Evolutionary conservation across 1,140 invertebrate genomes (phyloP), one percentile per base, ranked within the genome.

Genomic region (Nasonia giraulti): DNA sequence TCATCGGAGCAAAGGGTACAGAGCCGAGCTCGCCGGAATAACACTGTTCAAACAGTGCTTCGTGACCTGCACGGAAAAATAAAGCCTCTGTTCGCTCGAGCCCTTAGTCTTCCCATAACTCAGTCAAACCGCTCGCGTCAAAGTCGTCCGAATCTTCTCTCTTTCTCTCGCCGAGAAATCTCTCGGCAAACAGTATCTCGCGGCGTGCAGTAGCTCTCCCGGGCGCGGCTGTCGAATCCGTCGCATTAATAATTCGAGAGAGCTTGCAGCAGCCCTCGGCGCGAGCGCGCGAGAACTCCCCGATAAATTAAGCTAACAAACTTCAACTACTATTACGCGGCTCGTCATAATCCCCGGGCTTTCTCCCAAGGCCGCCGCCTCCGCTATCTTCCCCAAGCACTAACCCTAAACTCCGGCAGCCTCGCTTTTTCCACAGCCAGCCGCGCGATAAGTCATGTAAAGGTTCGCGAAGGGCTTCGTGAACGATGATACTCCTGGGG

Each of bases 291-390:
- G 27, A 83, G 85, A 88, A 86, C 88, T 88, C 87, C 69, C 71
- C 86, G 87, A 88, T 89, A 88, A 89, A 89, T 89, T 88, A 88
- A 87, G 80, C 87, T 88, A 88, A 89, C 87, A 86, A 89, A 89
- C 86, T 88, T 89, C 85, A 85, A 80, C 14, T 55, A 71, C 75
- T 14, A 33, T 71, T 33, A 33, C 68, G 55, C 55, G 17, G 40
- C 40, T n/a, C 47, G 27, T 50, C 31, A 71, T 81, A 81, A 81
- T 81, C 80, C 78, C 78, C 40, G n/a, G 68, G 80, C 80, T 81
- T 71, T 73, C 80, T 73, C 40, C 68, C 23, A 10, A n/a, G 20
- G 10, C 31, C 31, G 11, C 17, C 50, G 10, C 11, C 75, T n/a
- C 20, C 55, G 76, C 78, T 69, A 80, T 68, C 55, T 80, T 68